Evolutionary conservation across 1,140 invertebrate species (phyloP), one percentile per base, ranked within the genome.

Genomic region (Trypoxylus dichotomus): DNA sequence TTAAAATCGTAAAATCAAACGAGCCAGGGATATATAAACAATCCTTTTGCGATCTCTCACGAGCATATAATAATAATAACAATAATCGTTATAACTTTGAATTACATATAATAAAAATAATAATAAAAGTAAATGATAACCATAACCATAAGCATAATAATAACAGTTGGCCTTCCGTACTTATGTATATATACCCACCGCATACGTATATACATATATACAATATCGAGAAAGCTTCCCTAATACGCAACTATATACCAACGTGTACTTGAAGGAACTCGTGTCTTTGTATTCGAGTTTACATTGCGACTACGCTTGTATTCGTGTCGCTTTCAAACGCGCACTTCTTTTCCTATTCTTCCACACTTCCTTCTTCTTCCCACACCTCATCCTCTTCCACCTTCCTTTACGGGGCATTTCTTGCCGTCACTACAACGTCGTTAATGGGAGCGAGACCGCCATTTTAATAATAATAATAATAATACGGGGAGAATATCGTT

Each of bases 71-170:
- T 79, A 80, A 82, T 82, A 81, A 79, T 82, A 82, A 83, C 82
- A 81, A 80, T 81, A 79, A 83, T 81, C 79, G 80, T 81, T 82
- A 82, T 80, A 83, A 82, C 78, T 82, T 81, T 80, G 81, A 83
- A 83, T 83, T 83, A 83, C 83, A 82, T 83, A 82, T 83, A 83
- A 83, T 83, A 83, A 83, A 83, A 83, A 83, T 83, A 83, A 83
- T 81, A 79, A 75, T 81, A 81, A 81, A 83, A 83, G 79, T 80
- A 81, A 83, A 83, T 83, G 81, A 82, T 81, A 83, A 81, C 78
- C 81, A 83, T 83, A 83, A 83, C 79, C 81, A 76, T 82, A 78
- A 83, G 79, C 80, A 47, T 41, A 75, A 73, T 73, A 77, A 78
- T 78, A 78, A 78, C 73, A 73, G 41, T 78, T 77, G 76, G 42